Base-by-base conservation (phyloP, 2,113 vertebrate genomes). In the Oreochromis aureus region DNA sequence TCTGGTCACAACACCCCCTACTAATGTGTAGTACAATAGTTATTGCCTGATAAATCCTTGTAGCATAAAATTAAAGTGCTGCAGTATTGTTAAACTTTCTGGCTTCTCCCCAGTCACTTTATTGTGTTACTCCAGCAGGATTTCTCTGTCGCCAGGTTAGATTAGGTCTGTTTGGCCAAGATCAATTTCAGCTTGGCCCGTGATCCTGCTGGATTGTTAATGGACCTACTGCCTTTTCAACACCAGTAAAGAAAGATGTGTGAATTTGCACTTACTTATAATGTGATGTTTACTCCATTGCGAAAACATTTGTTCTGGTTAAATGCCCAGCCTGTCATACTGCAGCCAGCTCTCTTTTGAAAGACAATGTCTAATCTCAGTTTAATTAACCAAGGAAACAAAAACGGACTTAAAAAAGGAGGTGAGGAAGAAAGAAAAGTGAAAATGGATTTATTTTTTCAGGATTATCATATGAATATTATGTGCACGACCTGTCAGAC, bases 141-240 rank as follows among this genome's bases (percentile, higher is more conserved):
- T 82, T 36, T 41, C 7, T 61, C 32, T 58, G 48, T 91, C 6
- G 8, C 41, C 44, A 80, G 61, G 53, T 93, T 79, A 84, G 88
- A 93, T 89, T 88, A 34, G 36, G 53, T 86, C 91, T 87, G 86
- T 93, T 91, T 90, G 59, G 90, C 76, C 79, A 32, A 27, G 86
- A 92, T 92, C 89, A 91, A 90, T 92, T 91, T 59, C 48, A 79
- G 82, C 82, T 85, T 86, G 81, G 87, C 84, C 81, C 4, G 3
- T 90, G 83, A 89, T 93, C 89, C 66, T 51, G 56, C 18, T 85
- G 54, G 39, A 91, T 85, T 82, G 58, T 84, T 86, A 92, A 93
- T 90, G 87, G 86, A 86, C 76, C 44, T 27, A 59, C 51, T 85
- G 84, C 71, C 78, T 85, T 85, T 71, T 76, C 46, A 88, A 48